Evolutionary conservation across 1,140 invertebrate genomes (phyloP), one percentile per base, ranked within the genome.

Genomic region (Hyphantria cunea): DNA sequence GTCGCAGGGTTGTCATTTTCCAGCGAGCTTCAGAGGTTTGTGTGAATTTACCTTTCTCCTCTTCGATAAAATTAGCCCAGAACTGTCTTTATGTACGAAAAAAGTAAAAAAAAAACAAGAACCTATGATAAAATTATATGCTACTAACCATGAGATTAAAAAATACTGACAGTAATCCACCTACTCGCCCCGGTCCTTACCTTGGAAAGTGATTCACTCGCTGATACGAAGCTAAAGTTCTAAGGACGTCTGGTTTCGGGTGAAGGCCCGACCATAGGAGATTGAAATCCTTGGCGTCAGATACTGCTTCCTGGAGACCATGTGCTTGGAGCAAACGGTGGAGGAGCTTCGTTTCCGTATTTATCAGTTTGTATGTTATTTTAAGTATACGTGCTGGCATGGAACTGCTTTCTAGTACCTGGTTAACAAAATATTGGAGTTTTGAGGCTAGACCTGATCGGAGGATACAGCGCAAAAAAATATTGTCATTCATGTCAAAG

Each of bases 131-230:
- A 3, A 25, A 25, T 5, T 25, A 25, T 25, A 25, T 25, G 17
- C 1, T 25, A 25, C 17, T 25, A 25, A 5, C 17, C 17, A 25
- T 25, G 17, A 25, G 17, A 25, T 58, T 33, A 44, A 58, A 58
- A 8, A 49, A 58, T 49, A 58, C 55, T 58, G 55, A 58, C 44
- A 58, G 45, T 48, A 58, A 58, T 58, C 31, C 53, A 56, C 42
- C 42, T 47, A n/a, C 14, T 5, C 25, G 6, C 5, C 48, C 11
- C n/a, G 3, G 1, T 11, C 51, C 69, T 79, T 86, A 96, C 95
- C 97, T 95, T 9, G 97, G 97, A 89, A 98, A 98, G 91, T 98
- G 97, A 87, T 98, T 98, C 25, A 98, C 95, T 82, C 97, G 94
- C 91, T 98, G 97, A 85, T 97, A 96, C 33, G 96, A 93, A 47